Evolutionary conservation across 2,888 invertebrate genomes (phyloP).

Genomic region (Noctua janthina): DNA sequence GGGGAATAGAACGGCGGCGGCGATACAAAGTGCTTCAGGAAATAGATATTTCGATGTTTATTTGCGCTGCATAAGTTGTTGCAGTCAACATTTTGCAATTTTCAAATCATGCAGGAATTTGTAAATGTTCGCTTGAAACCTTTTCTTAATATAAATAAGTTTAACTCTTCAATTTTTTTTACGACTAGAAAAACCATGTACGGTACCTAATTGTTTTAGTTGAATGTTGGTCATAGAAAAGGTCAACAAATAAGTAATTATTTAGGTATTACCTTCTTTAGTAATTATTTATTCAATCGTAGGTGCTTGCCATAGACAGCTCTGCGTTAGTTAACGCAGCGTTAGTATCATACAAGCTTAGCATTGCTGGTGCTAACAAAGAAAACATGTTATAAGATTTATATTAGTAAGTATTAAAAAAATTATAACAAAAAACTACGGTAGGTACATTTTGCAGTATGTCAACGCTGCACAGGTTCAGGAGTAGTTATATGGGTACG

Average conservation of each 20-base stretch:
- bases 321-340: neutral
- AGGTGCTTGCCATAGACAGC: neutral
- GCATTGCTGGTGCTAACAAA: neutral
- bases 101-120: neutral
- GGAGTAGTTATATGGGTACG: neutral
- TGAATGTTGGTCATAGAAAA: neutral
- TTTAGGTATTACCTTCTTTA: neutral
- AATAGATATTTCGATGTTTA: slow-evolving; percentile 51
- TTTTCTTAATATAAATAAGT: neutral
- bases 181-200: too few species aligned
- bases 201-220: neutral
- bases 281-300: too few species aligned
- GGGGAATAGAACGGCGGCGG: slow-evolving; percentile 48
- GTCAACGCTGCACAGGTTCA: neutral
- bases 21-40: slow-evolving; percentile 35
- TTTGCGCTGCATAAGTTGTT: slow-evolving; percentile 32
- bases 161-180: neutral
- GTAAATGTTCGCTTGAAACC: neutral
- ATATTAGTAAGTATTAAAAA: neutral
- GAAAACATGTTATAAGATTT: neutral
- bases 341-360: neutral
- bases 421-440: neutral
- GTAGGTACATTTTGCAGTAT: neutral
- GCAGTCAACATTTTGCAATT: slow-evolving; percentile 6
- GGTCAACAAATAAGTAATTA: neutral